A percentile compares a stretch with the other conserved stretches of the same genome.
Evolutionary conservation across 1,140 invertebrate genomes (phyloP).

Genomic region (Heterodera carotae): DNA sequence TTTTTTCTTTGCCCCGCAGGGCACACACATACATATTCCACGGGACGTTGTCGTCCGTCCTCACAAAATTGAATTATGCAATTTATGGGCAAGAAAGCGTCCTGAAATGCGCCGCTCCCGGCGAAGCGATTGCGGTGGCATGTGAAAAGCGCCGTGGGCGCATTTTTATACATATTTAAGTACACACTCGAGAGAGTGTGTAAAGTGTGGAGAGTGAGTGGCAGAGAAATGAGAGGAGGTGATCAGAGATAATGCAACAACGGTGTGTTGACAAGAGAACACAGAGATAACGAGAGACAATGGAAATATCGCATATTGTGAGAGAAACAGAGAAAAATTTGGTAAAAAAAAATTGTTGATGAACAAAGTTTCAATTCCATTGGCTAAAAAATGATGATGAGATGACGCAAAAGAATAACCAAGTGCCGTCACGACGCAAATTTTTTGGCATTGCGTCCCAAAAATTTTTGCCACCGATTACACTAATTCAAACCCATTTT

Average conservation of each 20-base stretch:
- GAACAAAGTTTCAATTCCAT: too few species aligned
- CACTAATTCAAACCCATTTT: too few species aligned
- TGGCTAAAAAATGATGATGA: too few species aligned
- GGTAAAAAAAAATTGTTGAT: too few species aligned
- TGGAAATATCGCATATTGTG: too few species aligned
- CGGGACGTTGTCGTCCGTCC: neutral
- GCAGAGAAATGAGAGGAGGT: neutral
- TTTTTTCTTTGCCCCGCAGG: neutral
- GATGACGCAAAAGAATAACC: too few species aligned
- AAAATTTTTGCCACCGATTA: too few species aligned
- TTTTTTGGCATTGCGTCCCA: neutral
- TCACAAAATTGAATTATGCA: conserved; percentile 26
- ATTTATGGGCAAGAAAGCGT: conserved; percentile 11
- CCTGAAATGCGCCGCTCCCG: neutral
- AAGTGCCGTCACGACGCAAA: neutral
- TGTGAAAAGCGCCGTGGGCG: neutral
- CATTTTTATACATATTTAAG: too few species aligned
- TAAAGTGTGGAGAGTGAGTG: neutral
- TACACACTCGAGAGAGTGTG: too few species aligned
- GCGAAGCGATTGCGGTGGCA: neutral
- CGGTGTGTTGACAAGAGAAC: neutral
- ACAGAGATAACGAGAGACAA: too few species aligned
- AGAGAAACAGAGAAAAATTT: too few species aligned
- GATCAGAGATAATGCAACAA: neutral
- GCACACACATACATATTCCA: neutral